Conservation (phyloP, 2,113 vertebrate genomes). For the Aegithalos caudatus region DNA sequence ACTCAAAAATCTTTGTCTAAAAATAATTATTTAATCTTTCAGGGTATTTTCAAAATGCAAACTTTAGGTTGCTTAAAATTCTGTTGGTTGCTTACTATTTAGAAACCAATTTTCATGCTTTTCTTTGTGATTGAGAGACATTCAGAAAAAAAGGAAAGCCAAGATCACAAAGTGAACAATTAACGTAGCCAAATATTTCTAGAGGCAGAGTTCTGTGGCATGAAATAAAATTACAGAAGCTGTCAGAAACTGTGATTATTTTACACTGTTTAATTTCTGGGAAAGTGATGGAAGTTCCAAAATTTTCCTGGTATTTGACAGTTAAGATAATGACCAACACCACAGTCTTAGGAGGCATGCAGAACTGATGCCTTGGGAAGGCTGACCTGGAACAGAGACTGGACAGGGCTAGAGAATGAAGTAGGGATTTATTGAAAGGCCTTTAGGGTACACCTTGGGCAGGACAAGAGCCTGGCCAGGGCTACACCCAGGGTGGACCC, state of each 20-base stretch:
- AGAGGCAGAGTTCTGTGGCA: background rate
- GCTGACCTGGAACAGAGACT: background rate
- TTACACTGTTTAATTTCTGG: background rate
- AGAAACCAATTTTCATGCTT: background rate
- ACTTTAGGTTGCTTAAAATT: background rate
- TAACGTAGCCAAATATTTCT: background rate
- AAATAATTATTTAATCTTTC: background rate
- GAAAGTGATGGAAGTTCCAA: background rate
- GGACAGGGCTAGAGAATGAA: no score
- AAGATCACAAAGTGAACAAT: background rate
- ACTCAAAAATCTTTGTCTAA: background rate
- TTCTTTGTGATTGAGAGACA: background rate
- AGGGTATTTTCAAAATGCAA: background rate
- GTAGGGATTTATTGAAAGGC: no score
- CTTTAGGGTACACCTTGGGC: background rate
- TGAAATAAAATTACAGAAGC: background rate
- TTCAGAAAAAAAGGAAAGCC: background rate
- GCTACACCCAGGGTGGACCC: background rate
- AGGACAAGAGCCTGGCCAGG: background rate
- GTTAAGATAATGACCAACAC: background rate
- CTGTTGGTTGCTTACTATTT: background rate
- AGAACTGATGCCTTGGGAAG: background rate
- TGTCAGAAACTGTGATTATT: background rate
- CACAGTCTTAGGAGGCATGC: background rate
- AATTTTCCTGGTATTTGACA: background rate